Evolutionary conservation across 2,113 vertebrate genomes (phyloP), one percentile per base, ranked within the genome.

Genomic region (Benitochromis conjunctus): DNA sequence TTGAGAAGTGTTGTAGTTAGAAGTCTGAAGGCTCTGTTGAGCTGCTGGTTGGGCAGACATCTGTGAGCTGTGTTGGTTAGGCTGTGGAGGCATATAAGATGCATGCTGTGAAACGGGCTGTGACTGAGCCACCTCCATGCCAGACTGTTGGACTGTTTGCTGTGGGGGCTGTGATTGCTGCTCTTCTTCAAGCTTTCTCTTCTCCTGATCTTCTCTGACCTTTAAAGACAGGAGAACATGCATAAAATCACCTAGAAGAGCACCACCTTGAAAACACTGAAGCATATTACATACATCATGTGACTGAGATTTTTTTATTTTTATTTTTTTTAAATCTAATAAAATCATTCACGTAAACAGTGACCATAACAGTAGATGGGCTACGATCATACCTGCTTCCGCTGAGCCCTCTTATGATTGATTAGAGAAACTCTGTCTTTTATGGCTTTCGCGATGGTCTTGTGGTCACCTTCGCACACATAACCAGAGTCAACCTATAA

Each of bases 371-470:
- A 31, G 16, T 31, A 74, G 24, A 3, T 5, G 43, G 16, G 26
- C 26, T 5, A 76, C 7, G 3, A n/a, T 51, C 90, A 57, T 9
- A 95, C 98, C 94, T 98, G 95, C 88, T 99, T 98, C n/a, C 98
- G 96, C 93, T 98, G 98, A 82, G 98, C 97, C 90, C 98, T 95
- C 92, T 99, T 99, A 71, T 98, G 97, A 84, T 97, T 97, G 91
- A 99, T 99, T 86, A 99, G 94, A 86, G 98, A 98, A 12, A 99
- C 98, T 83, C 98, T 97, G 95, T 99, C 98, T 95, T 98, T 99
- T 92, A 99, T 99, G 56, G 98, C 98, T 95, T 99, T 99, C 2
- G 98, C 98, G 93, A 99, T 99, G 16, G 98, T 99, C 95, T 99
- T 99, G 93, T 99, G 98, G 95, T 99, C 98, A 54, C 98, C 98